Percentiles rank a stretch among this genome's conserved stretches.
Evolutionary conservation across 2,888 invertebrate genomes (phyloP).

Genomic region (Chymomyza procnemis): DNA sequence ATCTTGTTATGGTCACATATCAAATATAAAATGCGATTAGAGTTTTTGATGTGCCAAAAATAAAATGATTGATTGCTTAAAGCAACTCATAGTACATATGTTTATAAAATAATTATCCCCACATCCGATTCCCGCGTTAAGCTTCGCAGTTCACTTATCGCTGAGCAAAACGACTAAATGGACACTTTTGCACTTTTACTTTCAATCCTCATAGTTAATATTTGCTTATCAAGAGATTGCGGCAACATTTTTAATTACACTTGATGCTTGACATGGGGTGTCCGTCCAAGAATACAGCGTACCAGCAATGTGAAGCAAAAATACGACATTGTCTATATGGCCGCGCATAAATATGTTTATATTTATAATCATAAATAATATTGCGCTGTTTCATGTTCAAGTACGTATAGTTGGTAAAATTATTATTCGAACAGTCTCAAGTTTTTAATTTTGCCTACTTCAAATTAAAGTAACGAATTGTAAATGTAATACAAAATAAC

Average conservation of each 20-base stretch:
- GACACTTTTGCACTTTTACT: slow-evolving; percentile 44
- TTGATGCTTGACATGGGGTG: slow-evolving; percentile 22
- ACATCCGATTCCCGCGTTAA: background rate
- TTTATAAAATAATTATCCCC: background rate
- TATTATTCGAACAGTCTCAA: too few species aligned
- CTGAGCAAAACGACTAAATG: slow-evolving; percentile 8
- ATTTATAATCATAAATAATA: slow-evolving; percentile 45
- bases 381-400: slow-evolving; percentile 39
- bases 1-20: background rate
- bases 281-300: slow-evolving; percentile 18
- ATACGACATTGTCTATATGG: slow-evolving; percentile 43
- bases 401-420: background rate
- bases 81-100: background rate
- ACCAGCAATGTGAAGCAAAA: slow-evolving; percentile 31
- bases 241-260: slow-evolving; percentile 40
- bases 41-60: background rate
- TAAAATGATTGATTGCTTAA: background rate
- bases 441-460: too few species aligned
- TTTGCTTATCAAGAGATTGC: slow-evolving; percentile 32
- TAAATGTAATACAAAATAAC: too few species aligned
- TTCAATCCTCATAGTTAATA: slow-evolving; percentile 25
- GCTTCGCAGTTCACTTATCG: slow-evolving; percentile 30
- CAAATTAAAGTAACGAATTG: too few species aligned
- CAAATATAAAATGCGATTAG: background rate
- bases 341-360: slow-evolving; percentile 52